Conservation (phyloP, 2,888 invertebrate genomes). For the Carabus problematicus region DNA sequence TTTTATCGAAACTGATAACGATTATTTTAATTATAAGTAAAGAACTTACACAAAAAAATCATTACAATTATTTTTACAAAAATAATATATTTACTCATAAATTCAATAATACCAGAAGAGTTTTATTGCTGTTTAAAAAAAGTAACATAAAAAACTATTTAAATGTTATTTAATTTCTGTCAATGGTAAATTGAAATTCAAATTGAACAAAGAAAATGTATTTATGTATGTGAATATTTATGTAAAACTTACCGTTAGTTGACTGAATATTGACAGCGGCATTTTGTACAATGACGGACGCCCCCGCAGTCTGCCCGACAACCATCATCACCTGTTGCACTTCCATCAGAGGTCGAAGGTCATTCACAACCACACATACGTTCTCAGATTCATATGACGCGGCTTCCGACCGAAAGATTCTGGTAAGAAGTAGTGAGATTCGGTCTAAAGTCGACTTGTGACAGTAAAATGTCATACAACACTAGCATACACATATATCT, state of each 20-base stretch:
- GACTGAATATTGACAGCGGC: constrained; percentile 47
- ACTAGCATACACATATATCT: constrained; percentile 1
- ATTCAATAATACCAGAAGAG: constrained; percentile 25
- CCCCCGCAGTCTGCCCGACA: constrained; percentile 51
- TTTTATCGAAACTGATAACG: neutral
- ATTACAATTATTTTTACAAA: too few relatives aligned
- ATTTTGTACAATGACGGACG: constrained; percentile 55
- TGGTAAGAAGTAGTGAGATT: constrained; percentile 32
- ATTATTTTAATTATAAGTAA: constrained; percentile 1
- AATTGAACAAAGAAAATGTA: neutral
- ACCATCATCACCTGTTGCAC: constrained; percentile 54
- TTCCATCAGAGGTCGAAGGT: constrained; percentile 48
- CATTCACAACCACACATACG: constrained; percentile 23
- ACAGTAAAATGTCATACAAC: neutral
- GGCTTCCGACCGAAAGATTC: constrained; percentile 37
- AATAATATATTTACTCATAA: constrained; percentile 21
- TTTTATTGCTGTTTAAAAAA: neutral
- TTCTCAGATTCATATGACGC: constrained; percentile 38
- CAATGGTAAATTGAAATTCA: neutral
- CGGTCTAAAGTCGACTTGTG: constrained; percentile 37
- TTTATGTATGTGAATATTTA: neutral
- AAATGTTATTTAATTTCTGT: neutral
- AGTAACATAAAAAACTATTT: neutral
- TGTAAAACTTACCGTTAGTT: constrained; percentile 45
- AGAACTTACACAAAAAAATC: neutral